Base-by-base conservation (phyloP, 2,888 invertebrate species). In the Andrena camellia region DNA sequence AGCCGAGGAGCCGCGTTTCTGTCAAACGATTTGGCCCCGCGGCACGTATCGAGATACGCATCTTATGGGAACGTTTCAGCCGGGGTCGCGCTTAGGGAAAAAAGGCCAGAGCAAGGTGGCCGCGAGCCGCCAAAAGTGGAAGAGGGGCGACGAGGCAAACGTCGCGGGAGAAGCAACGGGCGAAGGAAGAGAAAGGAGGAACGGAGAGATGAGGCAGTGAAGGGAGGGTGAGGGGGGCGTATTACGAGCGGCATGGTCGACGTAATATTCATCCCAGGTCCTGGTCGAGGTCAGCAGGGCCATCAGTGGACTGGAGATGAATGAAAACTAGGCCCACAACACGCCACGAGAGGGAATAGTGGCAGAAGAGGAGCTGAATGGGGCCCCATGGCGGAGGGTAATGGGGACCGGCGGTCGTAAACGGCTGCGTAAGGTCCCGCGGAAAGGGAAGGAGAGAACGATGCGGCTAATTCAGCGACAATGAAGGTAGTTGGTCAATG, bases 241-340 rank as follows among this genome's bases (percentile, higher is more conserved):
- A 87, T 87, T 87, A 87, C 89, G 87, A 86, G 88, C 78, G 73
- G 78, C 84, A 78, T 78, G 77, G 81, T 83, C 89, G 90, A 91
- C 91, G 91, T 91, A 91, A 93, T 92, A 92, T 93, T 92, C 92
- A 90, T 92, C 91, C 89, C 91, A 91, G 87, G 90, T 91, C 88
- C 88, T 85, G 86, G 88, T 75, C 90, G 92, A 92, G 92, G 92
- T 92, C 91, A 90, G 77, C 90, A 86, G 81, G 92, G 92, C 91
- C 91, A 92, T 88, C 92, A 88, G 86, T 86, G 89, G 89, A 91
- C 91, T 88, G 91, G 91, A 90, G 89, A 91, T 92, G 92, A 92
- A 92, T 92, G 92, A 92, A 92, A 92, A 92, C 92, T 92, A 90
- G 91, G 86, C 84, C 87, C 86, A 81, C 81, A 84, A 86, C 81